Base-by-base conservation (phyloP, 2,888 invertebrate species). In the Mesodorylaimus sp. region DNA sequence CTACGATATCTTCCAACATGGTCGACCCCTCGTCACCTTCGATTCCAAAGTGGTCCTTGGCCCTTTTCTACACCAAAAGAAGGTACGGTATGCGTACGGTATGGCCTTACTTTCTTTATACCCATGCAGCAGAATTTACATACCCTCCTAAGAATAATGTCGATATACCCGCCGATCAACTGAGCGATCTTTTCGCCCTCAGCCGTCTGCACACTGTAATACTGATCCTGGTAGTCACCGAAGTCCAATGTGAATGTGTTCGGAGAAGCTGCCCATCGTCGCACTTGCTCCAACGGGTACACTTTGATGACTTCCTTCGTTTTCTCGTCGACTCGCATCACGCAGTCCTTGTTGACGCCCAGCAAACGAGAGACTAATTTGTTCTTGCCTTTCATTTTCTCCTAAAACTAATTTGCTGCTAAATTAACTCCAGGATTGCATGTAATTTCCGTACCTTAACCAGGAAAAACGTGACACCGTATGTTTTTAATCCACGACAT, bases 401-500 rank as follows among this genome's bases (percentile, higher is more conserved):
- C 47, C 47, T 50, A 21, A 19, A 51, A 50, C 5, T 48, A 47
- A 41, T 45, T 46, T 13, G n/a, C 13, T 42, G 24, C 19, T 13
- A 42, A 42, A 13, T 21, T 13, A 21, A 23, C 10, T 21, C 24
- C 10, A 23, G 13, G 19, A 10, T 21, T 13, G 36, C 7, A 21
- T n/a, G 16, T n/a, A 46, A 46, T 16, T 21, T 21, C 13, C 66
- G 52, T 59, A 80, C 81, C 75, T 95, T 97, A 43, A 97, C 97
- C 38, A 99, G 74, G 74, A 97, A 99, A 76, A 99, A 99, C 0
- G 97, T 93, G n/a, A 97, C 93, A 3, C 97, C 97, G 65, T 99
- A 99, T 0, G 97, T 99, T 67, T 83, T 86, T 60, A 99, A 73
- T 50, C 87, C 84, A 47, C 97, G 72, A 1, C 95, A 97, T 42